Evolutionary conservation across 2,888 invertebrate genomes (phyloP).

Genomic region (Pocota personata): DNA sequence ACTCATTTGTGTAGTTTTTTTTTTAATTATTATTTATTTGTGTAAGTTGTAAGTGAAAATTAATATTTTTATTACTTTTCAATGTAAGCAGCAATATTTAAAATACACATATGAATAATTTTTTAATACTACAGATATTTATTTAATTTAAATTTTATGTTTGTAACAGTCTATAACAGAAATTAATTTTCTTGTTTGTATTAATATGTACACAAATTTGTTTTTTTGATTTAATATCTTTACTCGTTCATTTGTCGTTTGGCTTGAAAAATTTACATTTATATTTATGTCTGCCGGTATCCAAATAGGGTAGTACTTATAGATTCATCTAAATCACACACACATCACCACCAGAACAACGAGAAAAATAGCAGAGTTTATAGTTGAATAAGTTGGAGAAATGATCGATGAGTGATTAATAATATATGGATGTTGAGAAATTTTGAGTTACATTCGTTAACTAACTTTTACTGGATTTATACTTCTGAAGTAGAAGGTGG

Average conservation of each 20-base stretch:
- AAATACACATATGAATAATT: conserved; percentile 53
- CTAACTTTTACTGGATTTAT: too few relatives aligned
- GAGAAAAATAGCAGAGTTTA: conserved; percentile 24
- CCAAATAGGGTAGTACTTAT: conserved; percentile 10
- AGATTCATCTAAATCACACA: conserved; percentile 39
- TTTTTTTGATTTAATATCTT: not conserved
- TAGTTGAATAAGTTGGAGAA: conserved; percentile 3
- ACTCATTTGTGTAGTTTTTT: conserved; percentile 7
- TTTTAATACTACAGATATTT: conserved; percentile 36
- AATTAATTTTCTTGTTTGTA: conserved; percentile 17
- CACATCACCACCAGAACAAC: conserved; percentile 62
- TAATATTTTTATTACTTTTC: conserved; percentile 18
- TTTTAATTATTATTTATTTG: not conserved
- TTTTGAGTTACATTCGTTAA: too few relatives aligned
- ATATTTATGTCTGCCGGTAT: not conserved
- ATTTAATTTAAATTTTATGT: conserved; percentile 8
- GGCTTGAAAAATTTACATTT: conserved; percentile 43
- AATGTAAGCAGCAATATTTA: conserved; percentile 51
- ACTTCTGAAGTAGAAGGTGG: not conserved
- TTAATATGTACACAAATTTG: conserved; percentile 37
- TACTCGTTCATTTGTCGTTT: conserved; percentile 1
- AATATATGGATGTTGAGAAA: not conserved
- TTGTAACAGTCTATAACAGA: conserved; percentile 52
- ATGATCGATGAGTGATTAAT: not conserved
- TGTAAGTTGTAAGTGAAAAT: conserved; percentile 2